phyloP scores from a whole-genome alignment of 2,113 vertebrate species.

The Rhea pennata region DNA sequence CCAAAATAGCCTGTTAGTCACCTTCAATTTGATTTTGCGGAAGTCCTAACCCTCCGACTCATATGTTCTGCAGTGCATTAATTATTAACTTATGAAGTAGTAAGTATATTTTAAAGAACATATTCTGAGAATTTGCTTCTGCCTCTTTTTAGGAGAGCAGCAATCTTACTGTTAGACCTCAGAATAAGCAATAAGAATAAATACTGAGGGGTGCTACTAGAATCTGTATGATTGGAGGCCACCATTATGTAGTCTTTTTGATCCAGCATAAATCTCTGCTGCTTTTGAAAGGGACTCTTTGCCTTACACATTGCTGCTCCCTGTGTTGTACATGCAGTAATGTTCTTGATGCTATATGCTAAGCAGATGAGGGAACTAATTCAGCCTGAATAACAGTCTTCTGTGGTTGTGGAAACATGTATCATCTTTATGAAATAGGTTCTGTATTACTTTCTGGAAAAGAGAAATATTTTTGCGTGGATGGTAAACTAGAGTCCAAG shows the following conservation, averaged over 20 bases:
- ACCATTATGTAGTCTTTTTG: neutral
- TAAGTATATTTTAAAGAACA: neutral
- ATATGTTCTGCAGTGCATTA: neutral
- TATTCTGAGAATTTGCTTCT: neutral
- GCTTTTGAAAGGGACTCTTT: neutral
- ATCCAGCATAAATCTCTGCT: fast-evolving
- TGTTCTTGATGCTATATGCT: neutral
- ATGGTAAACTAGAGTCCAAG: neutral
- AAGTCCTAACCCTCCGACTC: neutral
- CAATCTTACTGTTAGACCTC: neutral
- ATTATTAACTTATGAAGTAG: neutral
- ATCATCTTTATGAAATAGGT: neutral
- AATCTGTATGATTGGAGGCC: neutral
- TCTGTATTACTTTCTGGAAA: neutral
- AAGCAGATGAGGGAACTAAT: neutral
- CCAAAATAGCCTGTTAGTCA: neutral
- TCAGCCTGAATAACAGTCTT: neutral
- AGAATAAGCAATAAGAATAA: fast-evolving
- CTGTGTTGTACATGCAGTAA: fast-evolving
- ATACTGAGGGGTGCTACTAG: neutral
- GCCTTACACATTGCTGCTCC: neutral
- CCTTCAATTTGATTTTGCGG: neutral
- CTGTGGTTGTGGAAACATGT: too few relatives aligned
- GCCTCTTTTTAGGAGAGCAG: neutral
- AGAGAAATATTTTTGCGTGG: neutral